Percentiles rank a stretch among this genome's conserved stretches.
Evolutionary conservation across 1,140 invertebrate genomes (phyloP).

Genomic region (Drosophila ananassae): DNA sequence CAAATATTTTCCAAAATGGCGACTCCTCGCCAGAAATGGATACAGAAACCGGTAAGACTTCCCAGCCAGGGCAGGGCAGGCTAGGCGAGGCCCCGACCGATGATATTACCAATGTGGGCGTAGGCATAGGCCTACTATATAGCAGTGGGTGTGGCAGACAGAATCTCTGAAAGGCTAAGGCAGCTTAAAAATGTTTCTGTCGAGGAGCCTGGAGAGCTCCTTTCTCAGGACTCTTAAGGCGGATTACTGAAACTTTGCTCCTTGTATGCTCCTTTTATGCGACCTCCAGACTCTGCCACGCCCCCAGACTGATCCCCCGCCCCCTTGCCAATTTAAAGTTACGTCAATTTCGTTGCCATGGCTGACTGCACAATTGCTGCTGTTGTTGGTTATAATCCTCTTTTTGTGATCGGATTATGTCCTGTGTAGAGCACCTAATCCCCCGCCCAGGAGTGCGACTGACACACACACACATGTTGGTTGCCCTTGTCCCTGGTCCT

Average conservation of each 20-base stretch:
- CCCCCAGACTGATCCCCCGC: neutral
- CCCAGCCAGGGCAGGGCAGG: constrained; percentile 44
- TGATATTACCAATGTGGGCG: constrained; percentile 22
- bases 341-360: constrained; percentile 32
- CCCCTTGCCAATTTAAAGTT: constrained; percentile 65
- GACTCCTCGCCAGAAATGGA: constrained; percentile 47
- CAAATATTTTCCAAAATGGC: constrained; percentile 74
- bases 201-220: neutral
- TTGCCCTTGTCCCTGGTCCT: constrained; percentile 12
- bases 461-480: constrained; percentile 24
- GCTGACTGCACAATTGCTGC: constrained; percentile 38
- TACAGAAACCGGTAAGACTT: constrained; percentile 70
- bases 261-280: constrained; percentile 3
- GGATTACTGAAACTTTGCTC: constrained; percentile 58
- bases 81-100: too few relatives aligned
- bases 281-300: neutral
- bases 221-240: constrained; percentile 52
- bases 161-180: too few relatives aligned
- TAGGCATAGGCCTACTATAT: constrained; percentile 17
- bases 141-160: constrained; percentile 31
- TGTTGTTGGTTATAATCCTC: constrained; percentile 76
- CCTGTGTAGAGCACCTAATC: constrained; percentile 75
- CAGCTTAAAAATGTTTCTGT: neutral
- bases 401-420: constrained; percentile 82
- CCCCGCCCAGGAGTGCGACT: constrained; percentile 36